Base-by-base conservation (phyloP, 2,888 invertebrate species). In the Ophion ellenae region DNA sequence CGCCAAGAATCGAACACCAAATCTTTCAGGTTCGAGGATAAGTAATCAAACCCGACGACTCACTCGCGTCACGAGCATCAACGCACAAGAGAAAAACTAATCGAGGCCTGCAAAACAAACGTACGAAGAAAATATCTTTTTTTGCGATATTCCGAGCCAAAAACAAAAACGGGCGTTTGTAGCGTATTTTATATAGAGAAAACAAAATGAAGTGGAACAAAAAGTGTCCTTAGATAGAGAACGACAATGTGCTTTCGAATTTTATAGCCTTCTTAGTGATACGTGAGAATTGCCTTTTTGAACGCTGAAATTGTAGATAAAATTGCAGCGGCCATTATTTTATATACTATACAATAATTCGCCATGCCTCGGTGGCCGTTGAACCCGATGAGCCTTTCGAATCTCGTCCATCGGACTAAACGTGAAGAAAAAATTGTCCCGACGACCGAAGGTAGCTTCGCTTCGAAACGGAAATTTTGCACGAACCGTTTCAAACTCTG, bases 1-100 rank as follows among this genome's bases (percentile, higher is more conserved):
- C 95, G 95, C 0, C 95, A 96, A 86, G 94, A 95, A 17, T 95
- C 95, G 70, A 95, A 95, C 0, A 95, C 95, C 0, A 95, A 95
- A 67, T 95, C 95, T 32, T 92, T 92, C 73, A 89, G 90, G 45
- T 91, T 91, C 61, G 92, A 92, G 59, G 91, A 92, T 6, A 92
- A 92, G 76, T 91, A 90, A 83, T 63, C 32, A 47, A 45, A 45
- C 17, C 47, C 57, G 20, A 32, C 1, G 53, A 70, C 20, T 63
- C 53, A 61, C 24, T 64, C 40, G 40, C 9, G 6, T 64, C 36
- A 67, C 75, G 36, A 74, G 17, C 17, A 2, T 66, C 71, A 71
- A 78, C 79, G 76, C 79, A 83, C 83, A 83, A 81, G 45, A 63
- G 2, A 61, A 64, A 64, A 28, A 57, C 32, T 47, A 66, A 45